Evolutionary conservation across 2,888 invertebrate species (phyloP), one percentile per base, ranked within the genome.

Genomic region (Drosophila putrida): DNA sequence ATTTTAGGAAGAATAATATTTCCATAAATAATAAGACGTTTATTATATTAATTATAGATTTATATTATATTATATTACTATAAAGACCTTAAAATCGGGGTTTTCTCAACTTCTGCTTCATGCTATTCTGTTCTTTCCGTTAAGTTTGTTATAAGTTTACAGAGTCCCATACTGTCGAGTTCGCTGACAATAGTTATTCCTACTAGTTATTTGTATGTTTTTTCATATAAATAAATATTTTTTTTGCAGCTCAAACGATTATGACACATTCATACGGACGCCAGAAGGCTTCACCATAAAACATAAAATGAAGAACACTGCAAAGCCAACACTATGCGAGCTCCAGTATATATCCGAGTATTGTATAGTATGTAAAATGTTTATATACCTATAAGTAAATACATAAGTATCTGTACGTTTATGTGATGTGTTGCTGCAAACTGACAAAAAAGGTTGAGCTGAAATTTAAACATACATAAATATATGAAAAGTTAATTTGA

Each of bases 401-500:
- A 20, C 10, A 35, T 15, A 41, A 61, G 47, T 43, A 31, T 47
- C 35, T 60, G 33, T 54, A 1, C 39, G 39, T 53, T 39, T 51
- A 63, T 57, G 57, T 53, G 58, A 62, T 74, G 58, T 60, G 65
- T 66, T 62, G 62, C 60, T 57, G 60, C 39, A 50, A 69, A 72
- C 78, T 69, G 78, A 74, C 66, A 80, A 74, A 73, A 77, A 77
- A 77, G 62, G 64, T 71, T 62, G 67, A 71, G 63, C 72, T 72
- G 39, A 71, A 82, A 75, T 81, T 75, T 84, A 73, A 84, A 77
- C 78, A 67, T 77, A 84, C 82, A 87, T 80, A 87, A 80, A 84
- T 82, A 87, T 87, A 85, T 87, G 76, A 86, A 87, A 85, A 86
- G 88, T 87, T 86, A 87, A 86, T 86, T 86, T 86, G 77, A 85